Percentiles rank a stretch among this genome's conserved stretches.
Conservation (phyloP, 1,140 invertebrate species). For the Lordiphosa clarofinis region DNA sequence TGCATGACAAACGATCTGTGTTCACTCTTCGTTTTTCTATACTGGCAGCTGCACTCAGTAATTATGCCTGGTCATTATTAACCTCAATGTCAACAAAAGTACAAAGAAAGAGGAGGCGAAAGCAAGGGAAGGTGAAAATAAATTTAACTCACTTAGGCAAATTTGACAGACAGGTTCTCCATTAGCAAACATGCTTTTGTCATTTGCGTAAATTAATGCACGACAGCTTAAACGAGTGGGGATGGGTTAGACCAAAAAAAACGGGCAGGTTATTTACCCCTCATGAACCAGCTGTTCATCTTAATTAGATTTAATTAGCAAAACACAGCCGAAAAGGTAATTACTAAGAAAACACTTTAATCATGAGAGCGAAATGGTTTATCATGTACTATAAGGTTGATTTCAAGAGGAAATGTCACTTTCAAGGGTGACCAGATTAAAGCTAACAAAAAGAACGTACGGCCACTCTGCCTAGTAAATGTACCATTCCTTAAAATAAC, state of each 20-base stretch:
- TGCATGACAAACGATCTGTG: constrained; percentile 31
- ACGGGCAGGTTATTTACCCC: neutral
- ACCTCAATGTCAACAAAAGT: constrained; percentile 45
- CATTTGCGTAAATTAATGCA: constrained; percentile 72
- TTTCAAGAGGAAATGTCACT: too few relatives aligned
- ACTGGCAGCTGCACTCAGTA: constrained; percentile 46
- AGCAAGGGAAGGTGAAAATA: constrained; percentile 52
- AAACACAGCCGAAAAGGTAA: neutral
- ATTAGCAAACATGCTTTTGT: constrained; percentile 75
- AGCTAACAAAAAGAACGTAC: too few relatives aligned
- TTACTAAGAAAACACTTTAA: too few relatives aligned
- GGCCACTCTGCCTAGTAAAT: too few relatives aligned
- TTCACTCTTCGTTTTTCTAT: neutral
- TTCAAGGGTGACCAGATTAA: too few relatives aligned
- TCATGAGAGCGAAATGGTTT: too few relatives aligned
- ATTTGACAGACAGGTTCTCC: constrained; percentile 70
- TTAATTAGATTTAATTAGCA: constrained; percentile 12
- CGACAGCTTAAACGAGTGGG: constrained; percentile 14
- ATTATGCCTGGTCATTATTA: constrained; percentile 70
- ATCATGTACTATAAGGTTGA: too few relatives aligned
- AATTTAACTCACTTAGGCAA: constrained; percentile 60
- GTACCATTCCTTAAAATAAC: too few relatives aligned
- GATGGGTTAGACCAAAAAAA: neutral
- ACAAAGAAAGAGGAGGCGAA: constrained; percentile 2
- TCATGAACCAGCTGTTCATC: constrained; percentile 24